Evolutionary conservation across 2,113 vertebrate species (phyloP).

Genomic region (Myiozetetes cayanensis): DNA sequence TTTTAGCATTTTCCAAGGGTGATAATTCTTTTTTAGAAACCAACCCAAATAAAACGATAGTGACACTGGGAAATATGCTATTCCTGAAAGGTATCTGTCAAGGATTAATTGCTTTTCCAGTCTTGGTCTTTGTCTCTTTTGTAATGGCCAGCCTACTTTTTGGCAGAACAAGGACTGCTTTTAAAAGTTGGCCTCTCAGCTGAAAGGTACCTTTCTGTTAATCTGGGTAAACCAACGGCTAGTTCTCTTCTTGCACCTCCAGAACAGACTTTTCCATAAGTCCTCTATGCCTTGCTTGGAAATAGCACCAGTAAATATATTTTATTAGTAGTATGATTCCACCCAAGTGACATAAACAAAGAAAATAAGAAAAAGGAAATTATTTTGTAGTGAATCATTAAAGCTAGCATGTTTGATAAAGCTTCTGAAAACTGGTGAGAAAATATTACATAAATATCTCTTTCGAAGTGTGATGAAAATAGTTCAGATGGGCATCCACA

Average conservation of each 20-base stretch:
- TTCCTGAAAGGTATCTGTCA: neutral
- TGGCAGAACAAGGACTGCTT: neutral
- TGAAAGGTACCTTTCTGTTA: neutral
- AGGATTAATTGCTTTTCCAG: slow-evolving; percentile 22
- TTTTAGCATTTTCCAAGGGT: slow-evolving; percentile 5
- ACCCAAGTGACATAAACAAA: neutral
- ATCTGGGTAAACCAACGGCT: neutral
- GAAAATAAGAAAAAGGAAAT: neutral
- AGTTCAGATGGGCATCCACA: neutral
- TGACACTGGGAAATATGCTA: neutral
- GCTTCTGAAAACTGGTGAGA: neutral
- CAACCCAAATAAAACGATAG: neutral
- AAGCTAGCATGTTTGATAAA: neutral
- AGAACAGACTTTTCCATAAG: neutral
- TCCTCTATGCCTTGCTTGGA: neutral
- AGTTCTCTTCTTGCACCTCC: neutral
- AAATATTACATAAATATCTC: neutral
- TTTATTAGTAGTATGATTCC: neutral
- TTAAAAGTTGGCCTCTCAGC: neutral
- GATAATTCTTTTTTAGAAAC: neutral
- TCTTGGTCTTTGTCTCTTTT: neutral
- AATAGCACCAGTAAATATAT: neutral
- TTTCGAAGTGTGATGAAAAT: neutral
- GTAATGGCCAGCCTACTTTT: neutral
- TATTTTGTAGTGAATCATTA: neutral